Base-by-base conservation (phyloP, 1,140 invertebrate genomes). In the Drosophila subpulchrella region DNA sequence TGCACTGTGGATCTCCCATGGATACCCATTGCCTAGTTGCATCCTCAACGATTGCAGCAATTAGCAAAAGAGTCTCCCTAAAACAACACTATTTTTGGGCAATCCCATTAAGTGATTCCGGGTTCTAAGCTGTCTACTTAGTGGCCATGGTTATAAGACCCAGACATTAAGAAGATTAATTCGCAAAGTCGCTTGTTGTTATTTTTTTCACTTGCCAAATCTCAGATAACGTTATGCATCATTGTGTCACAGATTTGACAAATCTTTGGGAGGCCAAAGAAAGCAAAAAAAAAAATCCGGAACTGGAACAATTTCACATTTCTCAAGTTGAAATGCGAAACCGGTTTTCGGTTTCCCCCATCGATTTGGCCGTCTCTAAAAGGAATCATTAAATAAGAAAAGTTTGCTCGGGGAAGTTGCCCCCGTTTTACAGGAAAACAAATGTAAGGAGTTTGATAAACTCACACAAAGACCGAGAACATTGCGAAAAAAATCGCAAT, bases 141-240 rank as follows among this genome's bases (percentile, higher is more conserved):
- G 75, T 82, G 51, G 62, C 71, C 54, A 62, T 46, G 60, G 38
- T 55, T 62, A 78, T 61, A 72, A 51, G 51, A 36, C 36, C 15
- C 48, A 60, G 62, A 78, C 89, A 91, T 91, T 91, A 91, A 75
- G 81, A 90, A 91, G 89, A 91, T 91, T 91, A 91, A 91, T 91
- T 90, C 82, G 59, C 61, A 48, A 81, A 85, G 81, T 62, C 83
- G 66, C 42, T 78, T 86, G 62, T 78, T 88, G 66, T 78, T 75
- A 48, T 71, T 58, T 60, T 63, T 48, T 53, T 61, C 34, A 32
- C 20, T 51, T 46, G 38, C 39, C 46, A 78, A 81, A 89, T 89
- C 80, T 89, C 84, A 84, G 85, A 89, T 89, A 89, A 89, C 84
- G 77, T 78, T 84, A 89, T 89, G 84, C 85, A 89, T 89, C 84